These are phyloP conservation scores for Crossocerus cetratus DNA, from an alignment of 2,888 invertebrate species.

Conservation along the genomic window DNA sequence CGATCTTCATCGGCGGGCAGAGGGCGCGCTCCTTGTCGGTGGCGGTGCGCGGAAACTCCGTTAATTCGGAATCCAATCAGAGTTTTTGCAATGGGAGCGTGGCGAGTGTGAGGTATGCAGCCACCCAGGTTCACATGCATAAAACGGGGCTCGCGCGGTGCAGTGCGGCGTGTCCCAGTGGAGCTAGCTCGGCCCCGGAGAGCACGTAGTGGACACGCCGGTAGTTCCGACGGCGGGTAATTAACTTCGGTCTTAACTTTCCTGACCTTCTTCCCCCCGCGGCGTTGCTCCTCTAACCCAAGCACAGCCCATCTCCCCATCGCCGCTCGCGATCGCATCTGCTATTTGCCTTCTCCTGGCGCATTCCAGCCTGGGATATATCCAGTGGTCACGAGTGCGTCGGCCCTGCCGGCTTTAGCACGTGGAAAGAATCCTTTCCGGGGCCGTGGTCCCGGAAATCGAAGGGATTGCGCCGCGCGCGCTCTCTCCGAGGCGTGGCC, in stretches of 20 bases:
- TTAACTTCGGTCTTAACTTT: slow-evolving; percentile 46
- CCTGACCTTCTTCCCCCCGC: slow-evolving; percentile 19
- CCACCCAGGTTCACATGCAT: slow-evolving; percentile 19
- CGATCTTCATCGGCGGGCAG: too few species aligned
- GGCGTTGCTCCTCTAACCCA: slow-evolving; percentile 3
- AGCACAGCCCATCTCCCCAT: slow-evolving; percentile 16
- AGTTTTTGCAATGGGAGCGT: slow-evolving; percentile 2
- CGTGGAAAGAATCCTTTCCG: slow-evolving; percentile 54
- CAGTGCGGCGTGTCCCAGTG: background rate
- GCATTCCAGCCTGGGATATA: slow-evolving; percentile 50
- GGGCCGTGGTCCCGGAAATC: slow-evolving; percentile 62
- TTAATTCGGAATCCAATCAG: slow-evolving; percentile 8
- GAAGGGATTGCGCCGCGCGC: slow-evolving; percentile 40
- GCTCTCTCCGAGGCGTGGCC: slow-evolving; percentile 51
- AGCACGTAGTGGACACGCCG: slow-evolving; percentile 23
- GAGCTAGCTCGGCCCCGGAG: background rate
- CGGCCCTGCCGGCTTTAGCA: slow-evolving; percentile 41
- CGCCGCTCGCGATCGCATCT: slow-evolving; percentile 43
- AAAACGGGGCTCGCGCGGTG: slow-evolving; percentile 17
- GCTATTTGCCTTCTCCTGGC: slow-evolving; percentile 43
- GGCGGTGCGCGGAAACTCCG: background rate
- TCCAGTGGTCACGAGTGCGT: slow-evolving; percentile 57
- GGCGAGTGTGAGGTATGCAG: slow-evolving; percentile 6
- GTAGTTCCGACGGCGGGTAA: slow-evolving; percentile 35
- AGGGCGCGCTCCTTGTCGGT: background rate